A percentile compares a stretch with the other conserved stretches of the same genome.
Evolutionary conservation across 1,140 invertebrate species (phyloP).

Genomic region (Drosophila parabipectinata): DNA sequence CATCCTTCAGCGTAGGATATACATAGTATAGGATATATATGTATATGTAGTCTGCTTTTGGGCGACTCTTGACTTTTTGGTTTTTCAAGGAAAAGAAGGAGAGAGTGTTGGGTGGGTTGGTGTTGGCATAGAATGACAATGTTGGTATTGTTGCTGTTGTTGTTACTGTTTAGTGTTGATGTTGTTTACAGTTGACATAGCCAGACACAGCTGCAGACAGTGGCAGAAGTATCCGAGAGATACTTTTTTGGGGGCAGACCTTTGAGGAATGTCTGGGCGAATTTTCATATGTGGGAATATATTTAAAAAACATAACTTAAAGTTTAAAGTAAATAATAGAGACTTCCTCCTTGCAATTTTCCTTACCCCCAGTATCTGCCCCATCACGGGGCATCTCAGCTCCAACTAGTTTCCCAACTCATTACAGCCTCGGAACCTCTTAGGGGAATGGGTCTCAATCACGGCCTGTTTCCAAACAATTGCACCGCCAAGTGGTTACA

Average conservation of each 20-base stretch:
- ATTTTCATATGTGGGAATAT: constrained; percentile 22
- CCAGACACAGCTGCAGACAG: constrained; percentile 80
- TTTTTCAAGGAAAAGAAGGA: constrained; percentile 1
- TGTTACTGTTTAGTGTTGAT: constrained; percentile 49
- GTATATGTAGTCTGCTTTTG: constrained; percentile 56
- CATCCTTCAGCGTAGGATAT: constrained; percentile 2
- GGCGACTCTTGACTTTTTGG: constrained; percentile 38
- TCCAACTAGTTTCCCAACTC: constrained; percentile 45
- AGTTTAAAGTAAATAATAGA: background rate
- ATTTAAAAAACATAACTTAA: constrained; percentile 3
- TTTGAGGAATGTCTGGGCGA: background rate
- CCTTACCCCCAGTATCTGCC: background rate
- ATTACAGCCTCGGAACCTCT: constrained; percentile 40
- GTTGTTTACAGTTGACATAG: constrained; percentile 80
- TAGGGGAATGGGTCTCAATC: constrained; percentile 64
- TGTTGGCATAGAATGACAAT: constrained; percentile 41
- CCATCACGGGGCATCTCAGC: constrained; percentile 26
- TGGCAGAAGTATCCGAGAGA: constrained; percentile 18
- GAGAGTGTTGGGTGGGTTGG: background rate
- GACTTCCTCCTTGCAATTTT: background rate
- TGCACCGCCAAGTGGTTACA: constrained; percentile 81
- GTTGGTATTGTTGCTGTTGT: constrained; percentile 17
- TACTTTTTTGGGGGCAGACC: background rate
- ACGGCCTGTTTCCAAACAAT: constrained; percentile 81
- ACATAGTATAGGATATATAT: background rate